Evolutionary conservation across 2,888 invertebrate genomes (phyloP).

Genomic region (Lepidochitona cinerea): DNA sequence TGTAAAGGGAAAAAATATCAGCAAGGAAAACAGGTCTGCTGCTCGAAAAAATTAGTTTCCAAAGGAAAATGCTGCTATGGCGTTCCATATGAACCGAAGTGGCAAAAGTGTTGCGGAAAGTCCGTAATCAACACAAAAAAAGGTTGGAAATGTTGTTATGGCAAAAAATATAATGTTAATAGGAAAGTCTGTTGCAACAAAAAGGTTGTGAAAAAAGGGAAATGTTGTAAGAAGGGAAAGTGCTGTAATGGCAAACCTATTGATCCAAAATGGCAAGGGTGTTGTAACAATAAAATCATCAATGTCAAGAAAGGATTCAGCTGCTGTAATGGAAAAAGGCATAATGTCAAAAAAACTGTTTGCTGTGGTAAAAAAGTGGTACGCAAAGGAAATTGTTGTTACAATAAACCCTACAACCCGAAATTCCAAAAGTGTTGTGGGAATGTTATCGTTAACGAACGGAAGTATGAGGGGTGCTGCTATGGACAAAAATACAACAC

Average conservation of each 20-base stretch:
- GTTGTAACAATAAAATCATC: neutral
- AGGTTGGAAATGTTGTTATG: neutral
- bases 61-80: neutral
- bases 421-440: neutral
- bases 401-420: neutral
- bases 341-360: neutral
- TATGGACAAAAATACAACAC: neutral
- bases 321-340: neutral
- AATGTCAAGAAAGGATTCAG: neutral
- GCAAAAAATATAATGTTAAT: neutral
- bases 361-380: neutral
- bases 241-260: neutral
- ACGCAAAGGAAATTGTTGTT: neutral
- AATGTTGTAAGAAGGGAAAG: neutral
- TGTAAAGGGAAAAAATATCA: neutral
- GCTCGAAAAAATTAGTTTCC: neutral
- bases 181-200: neutral
- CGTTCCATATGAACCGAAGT: neutral
- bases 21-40: neutral
- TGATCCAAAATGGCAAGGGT: neutral
- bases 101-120: neutral
- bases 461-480: neutral
- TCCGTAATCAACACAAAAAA: neutral
- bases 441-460: neutral
- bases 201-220: neutral